These are phyloP conservation scores for Perdita meconis DNA, from an alignment of 2,888 invertebrate genomes.

Conservation along the genomic window DNA sequence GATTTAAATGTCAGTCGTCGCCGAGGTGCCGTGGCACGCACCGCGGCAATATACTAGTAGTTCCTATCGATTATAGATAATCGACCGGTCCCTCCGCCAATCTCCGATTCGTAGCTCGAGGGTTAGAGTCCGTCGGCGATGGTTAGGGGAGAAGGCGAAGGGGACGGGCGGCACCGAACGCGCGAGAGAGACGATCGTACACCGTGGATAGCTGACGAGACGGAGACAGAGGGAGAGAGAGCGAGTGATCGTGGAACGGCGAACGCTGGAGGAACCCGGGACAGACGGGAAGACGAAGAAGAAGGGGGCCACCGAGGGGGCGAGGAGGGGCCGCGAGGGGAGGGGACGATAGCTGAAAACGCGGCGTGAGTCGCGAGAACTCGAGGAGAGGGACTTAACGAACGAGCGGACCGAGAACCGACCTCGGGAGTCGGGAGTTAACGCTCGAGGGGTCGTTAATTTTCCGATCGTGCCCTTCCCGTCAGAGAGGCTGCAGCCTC, in stretches of 20 bases:
- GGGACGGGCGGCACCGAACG: constrained; percentile 21
- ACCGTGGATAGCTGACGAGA: too few relatives aligned
- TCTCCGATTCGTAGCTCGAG: constrained; percentile 72
- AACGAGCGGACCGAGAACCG: constrained; percentile 70
- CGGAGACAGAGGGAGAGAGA: neutral
- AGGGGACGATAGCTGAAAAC: constrained; percentile 66
- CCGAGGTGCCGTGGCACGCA: constrained; percentile 36
- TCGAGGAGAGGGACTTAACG: constrained; percentile 73
- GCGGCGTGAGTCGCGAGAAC: constrained; percentile 71
- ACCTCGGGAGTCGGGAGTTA: constrained; percentile 73
- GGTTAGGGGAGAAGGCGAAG: constrained; percentile 50
- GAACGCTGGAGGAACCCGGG: constrained; percentile 32
- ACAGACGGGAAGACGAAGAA: constrained; percentile 20
- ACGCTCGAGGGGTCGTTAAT: constrained; percentile 79
- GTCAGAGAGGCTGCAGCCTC: constrained; percentile 74
- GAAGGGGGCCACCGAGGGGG: constrained; percentile 7
- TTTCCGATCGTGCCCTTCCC: constrained; percentile 78
- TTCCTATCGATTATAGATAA: constrained; percentile 73
- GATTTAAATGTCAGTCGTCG: constrained; percentile 1
- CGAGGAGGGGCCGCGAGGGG: constrained; percentile 4
- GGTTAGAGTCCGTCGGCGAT: constrained; percentile 61
- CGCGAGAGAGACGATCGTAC: too few relatives aligned
- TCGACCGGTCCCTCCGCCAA: constrained; percentile 73
- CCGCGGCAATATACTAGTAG: constrained; percentile 60
- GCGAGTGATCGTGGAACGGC: constrained; percentile 12